These are phyloP conservation scores for Paralinhomoeus sp. DNA, from an alignment of 2,888 invertebrate genomes.

Conservation along the genomic window DNA sequence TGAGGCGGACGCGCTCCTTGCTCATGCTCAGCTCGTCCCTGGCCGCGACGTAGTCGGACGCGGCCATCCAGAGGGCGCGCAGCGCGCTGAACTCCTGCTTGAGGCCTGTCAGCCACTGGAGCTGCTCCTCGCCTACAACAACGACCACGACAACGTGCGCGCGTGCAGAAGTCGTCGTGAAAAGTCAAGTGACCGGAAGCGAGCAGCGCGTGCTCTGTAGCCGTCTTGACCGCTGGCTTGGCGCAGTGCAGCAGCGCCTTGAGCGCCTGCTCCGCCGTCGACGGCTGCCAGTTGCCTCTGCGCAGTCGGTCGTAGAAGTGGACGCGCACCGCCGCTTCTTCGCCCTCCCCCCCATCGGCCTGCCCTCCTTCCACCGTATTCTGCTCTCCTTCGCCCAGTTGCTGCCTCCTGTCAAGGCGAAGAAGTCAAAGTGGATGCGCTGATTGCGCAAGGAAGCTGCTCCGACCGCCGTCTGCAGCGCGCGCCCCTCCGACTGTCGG, in stretches of 20 bases:
- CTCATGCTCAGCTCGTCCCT: conserved; percentile 50
- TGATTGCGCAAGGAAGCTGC: no score
- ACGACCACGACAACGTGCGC: no score
- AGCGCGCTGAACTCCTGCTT: conserved; percentile 41
- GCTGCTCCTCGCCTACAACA: conserved; percentile 34
- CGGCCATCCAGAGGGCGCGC: conserved; percentile 4
- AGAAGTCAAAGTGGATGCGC: no score
- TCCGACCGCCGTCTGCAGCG: no score
- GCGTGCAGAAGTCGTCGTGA: no score
- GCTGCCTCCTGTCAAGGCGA: no score
- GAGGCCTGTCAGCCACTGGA: conserved; percentile 37
- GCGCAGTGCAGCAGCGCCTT: conserved; percentile 29
- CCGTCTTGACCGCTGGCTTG: neutral
- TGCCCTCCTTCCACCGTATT: no score
- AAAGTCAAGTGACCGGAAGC: no score
- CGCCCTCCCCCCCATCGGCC: no score
- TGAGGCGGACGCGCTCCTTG: conserved; percentile 37
- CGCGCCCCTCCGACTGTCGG: no score
- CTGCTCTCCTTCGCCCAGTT: no score
- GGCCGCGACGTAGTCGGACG: conserved; percentile 1
- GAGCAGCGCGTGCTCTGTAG: no score
- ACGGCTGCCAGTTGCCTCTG: conserved; percentile 41
- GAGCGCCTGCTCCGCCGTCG: conserved; percentile 37
- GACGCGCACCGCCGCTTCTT: conserved; percentile 5
- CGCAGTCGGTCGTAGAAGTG: conserved; percentile 27